phyloP scores from a whole-genome alignment of 2,888 invertebrate genomes.

The Adela reaumurella region DNA sequence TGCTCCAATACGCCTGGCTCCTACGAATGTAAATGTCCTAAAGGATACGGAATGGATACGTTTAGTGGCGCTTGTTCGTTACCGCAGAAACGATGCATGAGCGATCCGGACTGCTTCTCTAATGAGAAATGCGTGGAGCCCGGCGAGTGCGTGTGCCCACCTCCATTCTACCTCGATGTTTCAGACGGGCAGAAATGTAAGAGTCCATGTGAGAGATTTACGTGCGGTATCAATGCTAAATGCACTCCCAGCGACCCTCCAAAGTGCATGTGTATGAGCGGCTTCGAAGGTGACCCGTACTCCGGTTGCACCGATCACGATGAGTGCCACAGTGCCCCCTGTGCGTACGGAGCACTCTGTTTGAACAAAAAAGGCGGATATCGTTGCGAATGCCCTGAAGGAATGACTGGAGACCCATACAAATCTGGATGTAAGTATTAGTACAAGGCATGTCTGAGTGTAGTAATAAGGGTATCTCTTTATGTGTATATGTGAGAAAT shows the following conservation, averaged over 20 bases:
- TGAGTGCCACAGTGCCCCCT: conserved; percentile 81
- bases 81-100: conserved; percentile 77
- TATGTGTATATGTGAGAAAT: too few relatives aligned
- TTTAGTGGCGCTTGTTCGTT: conserved; percentile 79
- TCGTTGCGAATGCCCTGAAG: conserved; percentile 80
- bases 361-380: conserved; percentile 83
- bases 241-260: conserved; percentile 89
- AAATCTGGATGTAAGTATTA: conserved; percentile 73
- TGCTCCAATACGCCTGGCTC: conserved; percentile 78
- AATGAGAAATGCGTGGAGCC: conserved; percentile 92
- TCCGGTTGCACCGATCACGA: conserved; percentile 82
- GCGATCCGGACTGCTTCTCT: conserved; percentile 76
- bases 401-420: conserved; percentile 82
- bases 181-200: conserved; percentile 83
- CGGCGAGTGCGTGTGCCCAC: conserved; percentile 87
- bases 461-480: too few relatives aligned
- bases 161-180: conserved; percentile 83
- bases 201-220: conserved; percentile 87
- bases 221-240: conserved; percentile 86
- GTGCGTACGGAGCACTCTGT: conserved; percentile 85
- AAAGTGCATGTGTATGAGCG: conserved; percentile 81
- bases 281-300: conserved; percentile 82
- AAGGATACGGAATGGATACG: conserved; percentile 77
- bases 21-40: conserved; percentile 76
- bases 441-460: too few relatives aligned